Conservation (phyloP, 2,113 vertebrate species). For the Ctenodactylus gundi region DNA sequence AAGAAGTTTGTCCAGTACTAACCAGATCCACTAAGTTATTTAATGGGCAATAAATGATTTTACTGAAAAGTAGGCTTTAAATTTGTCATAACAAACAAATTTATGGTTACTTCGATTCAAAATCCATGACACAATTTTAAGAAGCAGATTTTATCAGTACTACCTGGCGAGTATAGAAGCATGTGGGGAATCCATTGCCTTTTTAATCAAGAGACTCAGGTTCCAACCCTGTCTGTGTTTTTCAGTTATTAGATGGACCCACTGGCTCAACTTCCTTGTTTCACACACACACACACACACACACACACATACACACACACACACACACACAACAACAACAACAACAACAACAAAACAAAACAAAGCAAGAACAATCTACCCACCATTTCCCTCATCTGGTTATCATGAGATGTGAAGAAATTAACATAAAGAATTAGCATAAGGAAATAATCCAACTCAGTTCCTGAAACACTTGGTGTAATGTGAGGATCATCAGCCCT, state of each 20-base stretch:
- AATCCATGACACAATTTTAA: constrained; percentile 43
- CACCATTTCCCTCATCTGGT: not conserved
- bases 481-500: not conserved
- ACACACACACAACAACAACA: too few relatives aligned
- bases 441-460: not conserved
- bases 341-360: not conserved
- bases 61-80: constrained; percentile 53
- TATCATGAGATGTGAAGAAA: not conserved
- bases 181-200: not conserved
- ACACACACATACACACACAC: too few relatives aligned
- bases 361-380: not conserved
- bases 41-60: constrained; percentile 16
- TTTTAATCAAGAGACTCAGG: not conserved
- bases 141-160: constrained; percentile 19
- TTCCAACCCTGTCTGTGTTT: not conserved
- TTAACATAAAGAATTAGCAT: too few relatives aligned
- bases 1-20: constrained; percentile 64
- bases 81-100: constrained; percentile 56
- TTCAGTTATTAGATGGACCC: not conserved
- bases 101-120: constrained; percentile 55
- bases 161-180: not conserved
- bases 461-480: not conserved
- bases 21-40: constrained; percentile 49
- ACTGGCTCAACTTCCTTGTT: not conserved
- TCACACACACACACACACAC: too few relatives aligned